Conservation (phyloP, 2,888 invertebrate species). For the Cantharis rustica region DNA sequence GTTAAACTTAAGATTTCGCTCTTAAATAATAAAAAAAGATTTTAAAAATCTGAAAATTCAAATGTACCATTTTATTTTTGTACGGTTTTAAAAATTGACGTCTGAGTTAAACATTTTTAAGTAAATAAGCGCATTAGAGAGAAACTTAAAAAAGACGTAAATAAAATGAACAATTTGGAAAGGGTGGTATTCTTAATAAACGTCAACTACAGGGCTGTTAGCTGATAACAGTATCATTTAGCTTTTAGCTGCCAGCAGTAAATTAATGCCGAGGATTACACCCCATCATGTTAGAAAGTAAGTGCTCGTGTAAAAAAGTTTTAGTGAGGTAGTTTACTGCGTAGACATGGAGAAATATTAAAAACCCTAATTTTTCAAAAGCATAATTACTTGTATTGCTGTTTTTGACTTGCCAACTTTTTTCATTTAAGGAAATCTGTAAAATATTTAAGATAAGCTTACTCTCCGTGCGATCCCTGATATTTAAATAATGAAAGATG, state of each 20-base stretch:
- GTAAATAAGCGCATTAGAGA: neutral
- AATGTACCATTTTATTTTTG: neutral
- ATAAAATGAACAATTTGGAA: constrained; percentile 2
- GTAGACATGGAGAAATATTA: neutral
- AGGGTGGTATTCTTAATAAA: constrained; percentile 20
- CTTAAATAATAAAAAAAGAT: neutral
- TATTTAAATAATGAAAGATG: constrained; percentile 21
- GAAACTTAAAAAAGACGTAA: neutral
- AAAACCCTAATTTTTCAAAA: neutral
- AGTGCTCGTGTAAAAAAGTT: neutral
- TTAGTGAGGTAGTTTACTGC: neutral
- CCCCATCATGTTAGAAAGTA: constrained; percentile 4
- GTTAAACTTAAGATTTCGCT: neutral
- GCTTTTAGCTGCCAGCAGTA: constrained; percentile 13
- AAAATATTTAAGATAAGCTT: constrained; percentile 24
- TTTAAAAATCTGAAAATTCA: no score
- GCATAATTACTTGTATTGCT: neutral
- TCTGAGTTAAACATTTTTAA: neutral
- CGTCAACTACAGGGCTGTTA: constrained; percentile 13
- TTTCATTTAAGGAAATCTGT: constrained; percentile 14
- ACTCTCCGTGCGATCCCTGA: neutral
- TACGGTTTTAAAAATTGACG: neutral
- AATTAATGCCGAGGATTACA: constrained; percentile 23
- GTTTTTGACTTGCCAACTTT: neutral
- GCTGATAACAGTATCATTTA: constrained; percentile 18